Base-by-base conservation (phyloP, 2,797 vertebrate genomes). In the Rhodeus uyekii region DNA sequence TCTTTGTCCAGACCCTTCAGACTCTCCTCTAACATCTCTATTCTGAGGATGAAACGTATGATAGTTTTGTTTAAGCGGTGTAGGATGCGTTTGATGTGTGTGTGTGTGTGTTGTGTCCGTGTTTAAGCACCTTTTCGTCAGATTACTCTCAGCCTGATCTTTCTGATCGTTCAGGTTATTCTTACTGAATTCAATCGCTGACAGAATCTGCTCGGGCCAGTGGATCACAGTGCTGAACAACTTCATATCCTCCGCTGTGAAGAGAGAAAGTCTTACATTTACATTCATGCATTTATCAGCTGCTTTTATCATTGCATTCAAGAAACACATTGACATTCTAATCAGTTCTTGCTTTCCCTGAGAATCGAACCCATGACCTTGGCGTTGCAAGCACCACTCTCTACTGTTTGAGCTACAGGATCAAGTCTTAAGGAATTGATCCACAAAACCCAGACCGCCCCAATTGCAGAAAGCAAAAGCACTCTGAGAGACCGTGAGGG, bases 151-250 rank as follows among this genome's bases (percentile, higher is more conserved):
- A 1, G 92, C 91, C 2, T 93, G 83, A 63, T 91, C 87, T 87
- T 89, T 96, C 60, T 82, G 89, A 10, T 53, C 86, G 50, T 34
- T 44, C 82, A 96, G 83, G 18, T 90, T 76, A 7, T 63, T 84
- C 84, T 91, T 92, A 84, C 90, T 91, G n/a, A 76, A 85, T 8
- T 97, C 94, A 87, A 96, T 95, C 75, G 96, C 82, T 19, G 73
- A 84, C 69, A 91, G 85, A 73, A 98, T 96, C 74, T 94, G 88
- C n/a, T 86, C 91, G 2, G 96, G 96, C 97, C 97, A 99, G 63
- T 93, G 92, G 87, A 98, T 96, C 82, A 97, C 90, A 7, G 42
- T 80, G 63, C 95, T 93, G 86, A 98, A 97, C 88, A 98, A 85
- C 82, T 92, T 95, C 84, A 98, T 86, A 81, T 98, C 97, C 58